A percentile compares a stretch with the other conserved stretches of the same genome.
Conservation (phyloP, 2,888 invertebrate species). For the Diadegma fenestrale region DNA sequence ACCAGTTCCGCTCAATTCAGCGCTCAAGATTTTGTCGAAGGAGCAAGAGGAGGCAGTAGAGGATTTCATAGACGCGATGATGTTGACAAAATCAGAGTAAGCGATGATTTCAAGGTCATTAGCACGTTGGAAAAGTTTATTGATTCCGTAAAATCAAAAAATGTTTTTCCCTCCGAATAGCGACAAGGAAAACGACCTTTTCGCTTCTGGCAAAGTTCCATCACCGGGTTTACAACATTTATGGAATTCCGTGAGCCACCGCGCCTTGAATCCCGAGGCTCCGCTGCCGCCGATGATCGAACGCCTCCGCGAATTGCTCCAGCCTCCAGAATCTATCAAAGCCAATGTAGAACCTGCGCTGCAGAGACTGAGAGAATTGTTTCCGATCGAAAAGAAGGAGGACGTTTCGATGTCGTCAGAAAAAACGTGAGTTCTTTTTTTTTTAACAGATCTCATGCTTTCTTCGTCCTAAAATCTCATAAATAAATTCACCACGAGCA, state of each 20-base stretch:
- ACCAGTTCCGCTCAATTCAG: slow-evolving; percentile 52
- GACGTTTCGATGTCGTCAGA: not conserved
- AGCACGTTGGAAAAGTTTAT: slow-evolving; percentile 1
- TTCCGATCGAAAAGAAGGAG: slow-evolving; percentile 62
- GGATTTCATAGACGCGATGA: slow-evolving; percentile 69
- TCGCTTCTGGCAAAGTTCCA: slow-evolving; percentile 72
- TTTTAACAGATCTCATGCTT: not conserved
- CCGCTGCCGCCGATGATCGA: slow-evolving; percentile 73
- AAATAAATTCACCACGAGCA: not conserved
- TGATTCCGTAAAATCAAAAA: not conserved
- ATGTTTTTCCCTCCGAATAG: not conserved
- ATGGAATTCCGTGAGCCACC: slow-evolving; percentile 75
- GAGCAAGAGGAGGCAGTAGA: slow-evolving; percentile 61
- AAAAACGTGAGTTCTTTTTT: slow-evolving; percentile 35
- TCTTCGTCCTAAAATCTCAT: not conserved
- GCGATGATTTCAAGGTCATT: not conserved
- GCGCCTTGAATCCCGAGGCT: slow-evolving; percentile 76
- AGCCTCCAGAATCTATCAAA: slow-evolving; percentile 66
- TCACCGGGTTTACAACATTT: slow-evolving; percentile 74
- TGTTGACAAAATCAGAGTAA: slow-evolving; percentile 55
- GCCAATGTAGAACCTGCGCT: slow-evolving; percentile 57
- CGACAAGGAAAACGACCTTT: slow-evolving; percentile 25
- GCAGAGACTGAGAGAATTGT: slow-evolving; percentile 69
- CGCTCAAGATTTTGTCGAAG: slow-evolving; percentile 48
- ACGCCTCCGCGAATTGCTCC: slow-evolving; percentile 71